phyloP scores from a whole-genome alignment of 92 coral and sea anemone species.

The Porites lobata region DNA sequence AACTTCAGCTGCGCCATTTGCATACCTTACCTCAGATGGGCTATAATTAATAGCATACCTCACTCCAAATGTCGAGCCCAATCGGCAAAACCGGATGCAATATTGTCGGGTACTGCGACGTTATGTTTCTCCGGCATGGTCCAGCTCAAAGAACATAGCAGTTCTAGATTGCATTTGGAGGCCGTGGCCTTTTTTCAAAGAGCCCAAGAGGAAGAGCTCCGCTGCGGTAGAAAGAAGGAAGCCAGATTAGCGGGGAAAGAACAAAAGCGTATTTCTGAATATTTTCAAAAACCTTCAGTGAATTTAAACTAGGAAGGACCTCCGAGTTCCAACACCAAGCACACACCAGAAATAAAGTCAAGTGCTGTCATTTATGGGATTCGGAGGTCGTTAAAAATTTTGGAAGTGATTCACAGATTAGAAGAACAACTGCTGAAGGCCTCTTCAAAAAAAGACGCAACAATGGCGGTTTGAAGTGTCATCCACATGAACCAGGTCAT shows the following conservation, averaged over 20 bases:
- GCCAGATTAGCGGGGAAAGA: too few species aligned
- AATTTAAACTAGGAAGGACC: conserved; percentile 39
- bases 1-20: conserved; percentile 28
- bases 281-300: too few species aligned
- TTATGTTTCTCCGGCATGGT: conserved; percentile 38
- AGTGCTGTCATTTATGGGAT: conserved; percentile 33
- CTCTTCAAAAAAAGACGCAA: conserved; percentile 1
- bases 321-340: conserved; percentile 20
- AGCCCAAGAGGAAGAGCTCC: too few species aligned
- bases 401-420: conserved; percentile 13
- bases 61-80: background rate
- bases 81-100: background rate
- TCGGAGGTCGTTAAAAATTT: conserved; percentile 48
- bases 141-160: conserved; percentile 29
- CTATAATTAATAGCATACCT: background rate
- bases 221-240: too few species aligned
- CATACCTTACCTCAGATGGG: conserved; percentile 32
- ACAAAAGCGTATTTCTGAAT: too few species aligned
- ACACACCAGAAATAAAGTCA: background rate
- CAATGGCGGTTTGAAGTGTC: conserved; percentile 18
- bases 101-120: conserved; percentile 22
- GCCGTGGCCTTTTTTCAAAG: conserved; percentile 16
- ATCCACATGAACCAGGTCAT: conserved; percentile 24
- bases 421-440: conserved; percentile 23
- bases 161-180: conserved; percentile 39